Evolutionary conservation across 2,888 invertebrate genomes (phyloP).

Genomic region (Pyrochroa serraticornis): DNA sequence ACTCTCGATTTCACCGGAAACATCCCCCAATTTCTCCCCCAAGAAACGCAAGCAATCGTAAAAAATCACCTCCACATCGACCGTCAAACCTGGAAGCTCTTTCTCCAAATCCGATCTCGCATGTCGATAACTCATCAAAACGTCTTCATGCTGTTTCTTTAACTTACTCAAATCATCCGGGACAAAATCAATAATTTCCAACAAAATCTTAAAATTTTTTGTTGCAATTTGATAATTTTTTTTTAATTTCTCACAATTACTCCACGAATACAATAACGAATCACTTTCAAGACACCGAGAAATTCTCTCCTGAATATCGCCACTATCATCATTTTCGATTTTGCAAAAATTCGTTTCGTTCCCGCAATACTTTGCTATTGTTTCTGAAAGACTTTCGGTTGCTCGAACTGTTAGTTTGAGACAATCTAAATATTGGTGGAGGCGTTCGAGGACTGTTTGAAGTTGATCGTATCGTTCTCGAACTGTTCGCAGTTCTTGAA

Average conservation of each 20-base stretch:
- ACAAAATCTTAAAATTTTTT: slow-evolving; percentile 51
- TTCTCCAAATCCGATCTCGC: slow-evolving; percentile 46
- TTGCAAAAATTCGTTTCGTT: not conserved
- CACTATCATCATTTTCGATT: not conserved
- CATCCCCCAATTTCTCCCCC: slow-evolving; percentile 29
- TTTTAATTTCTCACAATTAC: slow-evolving; percentile 38
- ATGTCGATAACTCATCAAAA: slow-evolving; percentile 48
- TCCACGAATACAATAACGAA: slow-evolving; percentile 8
- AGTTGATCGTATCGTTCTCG: slow-evolving; percentile 37
- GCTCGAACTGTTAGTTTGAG: slow-evolving; percentile 41
- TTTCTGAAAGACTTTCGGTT: slow-evolving; percentile 33
- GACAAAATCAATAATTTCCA: slow-evolving; percentile 50
- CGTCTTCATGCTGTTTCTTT: slow-evolving; percentile 50
- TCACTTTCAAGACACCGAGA: too few relatives aligned
- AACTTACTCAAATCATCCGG: slow-evolving; percentile 46
- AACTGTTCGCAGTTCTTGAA: slow-evolving; percentile 35
- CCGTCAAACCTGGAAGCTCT: slow-evolving; percentile 44
- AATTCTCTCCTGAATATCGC: too few relatives aligned
- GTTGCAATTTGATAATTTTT: slow-evolving; percentile 49
- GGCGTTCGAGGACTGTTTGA: slow-evolving; percentile 38
- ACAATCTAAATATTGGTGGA: slow-evolving; percentile 43
- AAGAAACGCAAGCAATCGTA: slow-evolving; percentile 37
- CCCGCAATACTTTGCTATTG: slow-evolving; percentile 6
- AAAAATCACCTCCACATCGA: slow-evolving; percentile 37
- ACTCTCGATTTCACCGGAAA: not conserved